phyloP scores from a whole-genome alignment of 2,888 invertebrate genomes.

The Hirtodrosophila alboralis region DNA sequence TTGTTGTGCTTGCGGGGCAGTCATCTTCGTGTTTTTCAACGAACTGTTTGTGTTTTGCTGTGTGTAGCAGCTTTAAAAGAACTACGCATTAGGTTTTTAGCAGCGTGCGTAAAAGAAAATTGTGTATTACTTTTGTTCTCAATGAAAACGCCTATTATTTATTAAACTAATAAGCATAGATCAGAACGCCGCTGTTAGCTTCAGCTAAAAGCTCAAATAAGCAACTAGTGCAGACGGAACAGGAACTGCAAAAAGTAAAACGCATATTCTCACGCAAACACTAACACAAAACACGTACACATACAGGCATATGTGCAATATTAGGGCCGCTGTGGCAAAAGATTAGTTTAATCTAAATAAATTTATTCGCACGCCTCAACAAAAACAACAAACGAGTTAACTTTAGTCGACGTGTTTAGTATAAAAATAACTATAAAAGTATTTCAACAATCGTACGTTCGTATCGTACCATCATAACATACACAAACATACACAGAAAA shows the following conservation, averaged over 20 bases:
- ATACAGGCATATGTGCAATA: slow-evolving; percentile 43
- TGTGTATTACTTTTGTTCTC: slow-evolving; percentile 53
- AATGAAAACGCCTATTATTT: slow-evolving; percentile 36
- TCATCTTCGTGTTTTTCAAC: slow-evolving; percentile 58
- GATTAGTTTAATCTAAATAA: slow-evolving; percentile 62
- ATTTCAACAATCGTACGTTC: slow-evolving; percentile 27
- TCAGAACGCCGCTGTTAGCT: slow-evolving; percentile 26
- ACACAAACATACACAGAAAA: slow-evolving; percentile 40
- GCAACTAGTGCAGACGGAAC: slow-evolving; percentile 50
- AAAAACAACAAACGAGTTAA: slow-evolving; percentile 64
- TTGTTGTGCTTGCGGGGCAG: slow-evolving; percentile 53
- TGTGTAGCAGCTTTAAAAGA: slow-evolving; percentile 45
- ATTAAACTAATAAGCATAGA: slow-evolving; percentile 21
- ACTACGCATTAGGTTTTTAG: slow-evolving; percentile 74
- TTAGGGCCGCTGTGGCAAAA: slow-evolving; percentile 66
- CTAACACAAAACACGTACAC: slow-evolving; percentile 28
- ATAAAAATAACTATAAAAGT: slow-evolving; percentile 36
- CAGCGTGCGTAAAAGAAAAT: slow-evolving; percentile 62
- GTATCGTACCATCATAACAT: slow-evolving; percentile 38
- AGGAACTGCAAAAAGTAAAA: slow-evolving; percentile 71
- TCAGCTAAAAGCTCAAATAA: slow-evolving; percentile 38
- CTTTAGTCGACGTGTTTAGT: slow-evolving; percentile 62
- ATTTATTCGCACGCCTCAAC: slow-evolving; percentile 54
- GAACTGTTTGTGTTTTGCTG: slow-evolving; percentile 46
- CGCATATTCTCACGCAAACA: slow-evolving; percentile 76